Evolutionary conservation across 2,797 vertebrate species (phyloP).

Genomic region (Psittacula echo): DNA sequence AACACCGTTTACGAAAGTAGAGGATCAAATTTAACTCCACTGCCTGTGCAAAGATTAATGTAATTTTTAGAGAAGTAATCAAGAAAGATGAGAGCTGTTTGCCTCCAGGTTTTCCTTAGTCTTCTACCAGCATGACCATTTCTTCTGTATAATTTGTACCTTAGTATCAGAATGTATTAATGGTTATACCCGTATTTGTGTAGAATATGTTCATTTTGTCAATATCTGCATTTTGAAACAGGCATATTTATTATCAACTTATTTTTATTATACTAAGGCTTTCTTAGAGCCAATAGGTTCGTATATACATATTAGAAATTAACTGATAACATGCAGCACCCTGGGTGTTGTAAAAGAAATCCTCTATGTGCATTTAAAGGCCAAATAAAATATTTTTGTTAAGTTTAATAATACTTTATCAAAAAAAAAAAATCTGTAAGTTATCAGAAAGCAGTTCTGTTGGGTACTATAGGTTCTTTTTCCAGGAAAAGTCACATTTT

Average conservation of each 20-base stretch:
- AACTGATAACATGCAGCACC: neutral
- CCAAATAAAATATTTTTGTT: neutral
- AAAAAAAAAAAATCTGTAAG: neutral
- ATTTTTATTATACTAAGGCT: neutral
- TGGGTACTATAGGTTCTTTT: neutral
- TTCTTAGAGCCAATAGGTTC: neutral
- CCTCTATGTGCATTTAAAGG: neutral
- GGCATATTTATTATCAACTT: neutral
- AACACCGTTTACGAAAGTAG: neutral
- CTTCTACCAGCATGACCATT: neutral
- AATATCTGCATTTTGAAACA: neutral
- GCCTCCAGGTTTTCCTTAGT: neutral
- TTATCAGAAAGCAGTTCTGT: neutral
- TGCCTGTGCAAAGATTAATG: neutral
- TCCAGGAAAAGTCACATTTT: neutral
- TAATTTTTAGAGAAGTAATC: neutral
- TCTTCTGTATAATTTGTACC: neutral
- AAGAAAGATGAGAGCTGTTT: neutral
- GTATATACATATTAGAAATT: neutral
- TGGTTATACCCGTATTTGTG: neutral
- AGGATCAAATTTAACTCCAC: neutral
- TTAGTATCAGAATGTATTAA: neutral
- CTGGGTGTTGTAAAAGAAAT: neutral
- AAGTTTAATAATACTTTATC: neutral
- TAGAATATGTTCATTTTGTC: neutral